Conservation (phyloP, 2,888 invertebrate species). For the Parelbella ahira region DNA sequence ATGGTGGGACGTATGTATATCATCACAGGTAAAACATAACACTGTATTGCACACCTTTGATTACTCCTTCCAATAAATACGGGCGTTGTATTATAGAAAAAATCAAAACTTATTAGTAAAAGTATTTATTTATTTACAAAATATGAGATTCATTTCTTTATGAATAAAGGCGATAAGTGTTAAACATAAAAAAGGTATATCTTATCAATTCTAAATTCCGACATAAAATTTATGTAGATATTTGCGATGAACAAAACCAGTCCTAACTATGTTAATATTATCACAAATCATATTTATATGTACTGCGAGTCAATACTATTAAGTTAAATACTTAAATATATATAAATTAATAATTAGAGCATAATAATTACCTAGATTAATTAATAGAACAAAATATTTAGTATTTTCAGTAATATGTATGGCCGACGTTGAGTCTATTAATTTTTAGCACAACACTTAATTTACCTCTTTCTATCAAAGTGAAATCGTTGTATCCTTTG, state of each 20-base stretch:
- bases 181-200: no score
- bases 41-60: no score
- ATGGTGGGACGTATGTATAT: no score
- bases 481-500: slow-evolving; percentile 10
- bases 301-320: slow-evolving; percentile 15
- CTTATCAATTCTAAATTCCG: no score
- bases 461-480: not conserved
- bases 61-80: no score
- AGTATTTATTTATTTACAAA: slow-evolving; percentile 4
- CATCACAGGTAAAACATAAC: no score
- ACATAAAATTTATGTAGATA: no score
- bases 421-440: slow-evolving; percentile 5
- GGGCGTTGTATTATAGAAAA: no score
- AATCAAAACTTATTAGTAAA: no score
- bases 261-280: slow-evolving; percentile 7
- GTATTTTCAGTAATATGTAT: no score
- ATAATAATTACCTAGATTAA: not conserved
- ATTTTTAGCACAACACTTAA: slow-evolving; percentile 6
- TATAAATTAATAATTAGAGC: not conserved
- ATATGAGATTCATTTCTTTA: not conserved
- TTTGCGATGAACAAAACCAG: not conserved
- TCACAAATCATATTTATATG: slow-evolving; percentile 14
- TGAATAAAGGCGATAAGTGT: no score
- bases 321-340: slow-evolving; percentile 1
- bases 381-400: not conserved